Evolutionary conservation across 2,797 vertebrate genomes (phyloP).

Genomic region (Pangasius macronema): DNA sequence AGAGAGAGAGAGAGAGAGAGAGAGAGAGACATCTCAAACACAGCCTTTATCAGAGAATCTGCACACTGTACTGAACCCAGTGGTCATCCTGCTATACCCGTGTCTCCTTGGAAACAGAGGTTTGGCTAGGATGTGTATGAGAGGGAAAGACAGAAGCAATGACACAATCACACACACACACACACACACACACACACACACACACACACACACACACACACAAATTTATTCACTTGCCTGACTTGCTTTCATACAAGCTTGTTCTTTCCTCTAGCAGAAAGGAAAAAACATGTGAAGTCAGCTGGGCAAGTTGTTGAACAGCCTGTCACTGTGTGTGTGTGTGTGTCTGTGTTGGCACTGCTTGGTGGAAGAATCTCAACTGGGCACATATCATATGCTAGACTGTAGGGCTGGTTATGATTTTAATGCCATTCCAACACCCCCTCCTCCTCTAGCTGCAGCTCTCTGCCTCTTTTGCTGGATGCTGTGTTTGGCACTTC

Average conservation of each 20-base stretch:
- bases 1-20: constrained; percentile 20
- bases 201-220: constrained; percentile 19
- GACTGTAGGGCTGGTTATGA: constrained; percentile 31
- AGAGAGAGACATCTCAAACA: constrained; percentile 14
- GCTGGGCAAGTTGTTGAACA: neutral
- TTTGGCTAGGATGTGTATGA: constrained; percentile 48
- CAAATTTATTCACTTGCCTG: neutral
- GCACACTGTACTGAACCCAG: constrained; percentile 35
- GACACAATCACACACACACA: neutral
- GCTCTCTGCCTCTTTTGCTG: neutral
- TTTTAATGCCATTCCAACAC: constrained; percentile 38
- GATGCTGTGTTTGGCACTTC: neutral
- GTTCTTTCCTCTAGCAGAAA: constrained; percentile 2
- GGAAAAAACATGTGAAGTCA: constrained; percentile 17
- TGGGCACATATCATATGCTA: constrained; percentile 22
- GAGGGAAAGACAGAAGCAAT: constrained; percentile 8
- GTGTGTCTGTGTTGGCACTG: neutral
- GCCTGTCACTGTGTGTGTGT: neutral
- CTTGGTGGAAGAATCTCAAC: neutral
- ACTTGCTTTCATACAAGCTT: constrained; percentile 15
- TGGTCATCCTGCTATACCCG: constrained; percentile 48
- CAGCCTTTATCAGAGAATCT: constrained; percentile 36
- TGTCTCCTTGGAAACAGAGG: constrained; percentile 65
- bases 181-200: constrained; percentile 17
- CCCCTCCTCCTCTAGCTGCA: neutral